Base-by-base conservation (phyloP, 2,888 invertebrate genomes). In the Cheilosia urbana region DNA sequence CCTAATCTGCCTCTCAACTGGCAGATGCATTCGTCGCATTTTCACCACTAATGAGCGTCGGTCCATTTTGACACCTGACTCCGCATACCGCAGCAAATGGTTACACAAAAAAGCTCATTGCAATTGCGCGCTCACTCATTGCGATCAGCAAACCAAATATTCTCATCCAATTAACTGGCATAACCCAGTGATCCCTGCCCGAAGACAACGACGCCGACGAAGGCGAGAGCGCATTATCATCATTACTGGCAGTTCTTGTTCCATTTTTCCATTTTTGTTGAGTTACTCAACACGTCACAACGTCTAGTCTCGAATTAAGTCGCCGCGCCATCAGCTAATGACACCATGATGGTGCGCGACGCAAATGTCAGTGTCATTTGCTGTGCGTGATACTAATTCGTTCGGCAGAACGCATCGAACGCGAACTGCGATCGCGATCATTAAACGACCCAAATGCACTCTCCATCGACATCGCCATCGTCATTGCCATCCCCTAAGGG, bases 331-430 rank as follows among this genome's bases (percentile, higher is more conserved):
- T 63, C 68, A 68, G 47, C 73, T 79, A 79, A 84, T 79, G 83
- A 84, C 83, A 83, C 27, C 72, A 49, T 42, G 40, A 51, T 68
- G 72, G 37, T 53, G 69, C 65, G 65, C 60, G 60, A 49, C 69
- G 60, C 65, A 69, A 76, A 69, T 37, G 69, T 65, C 72, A 62
- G 55, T 66, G 68, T 72, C 76, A 81, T 73, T 73, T 63, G 57
- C 66, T 30, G 68, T 77, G 76, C 76, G 55, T 79, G 84, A 71
- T 80, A 84, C 75, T 71, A 80, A 69, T 79, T 84, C 49, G 49
- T 51, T 58, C 45, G 51, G 19, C 27, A 40, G 30, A 51, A 49
- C 53, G 24, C 37, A 60, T 53, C 42, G 57, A 62, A 58, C 55
- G 45, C 19, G 72, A 71, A 63, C 49, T 47, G 42, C 30, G 15